Evolutionary conservation across 2,888 invertebrate genomes (phyloP).

Genomic region (Drosophila suboccidentalis): DNA sequence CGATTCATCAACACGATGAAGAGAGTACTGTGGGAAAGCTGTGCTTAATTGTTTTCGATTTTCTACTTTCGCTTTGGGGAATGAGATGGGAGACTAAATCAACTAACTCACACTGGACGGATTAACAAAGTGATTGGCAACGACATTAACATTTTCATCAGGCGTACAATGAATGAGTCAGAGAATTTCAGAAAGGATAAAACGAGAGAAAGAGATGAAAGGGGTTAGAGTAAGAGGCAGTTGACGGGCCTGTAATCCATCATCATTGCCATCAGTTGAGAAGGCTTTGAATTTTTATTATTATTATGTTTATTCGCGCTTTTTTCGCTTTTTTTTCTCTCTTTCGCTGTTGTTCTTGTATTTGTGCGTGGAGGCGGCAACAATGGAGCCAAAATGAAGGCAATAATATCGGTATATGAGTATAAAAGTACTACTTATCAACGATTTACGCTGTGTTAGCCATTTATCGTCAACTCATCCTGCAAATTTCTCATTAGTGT

Average conservation of each 20-base stretch:
- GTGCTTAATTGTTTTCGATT: constrained; percentile 79
- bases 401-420: constrained; percentile 12
- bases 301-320: constrained; percentile 67
- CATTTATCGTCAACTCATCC: constrained; percentile 74
- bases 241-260: constrained; percentile 72
- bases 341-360: neutral
- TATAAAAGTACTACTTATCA: constrained; percentile 41
- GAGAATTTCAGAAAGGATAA: constrained; percentile 12
- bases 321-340: too few species aligned
- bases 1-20: constrained; percentile 52
- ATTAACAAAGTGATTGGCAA: constrained; percentile 81
- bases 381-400: constrained; percentile 38
- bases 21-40: constrained; percentile 41
- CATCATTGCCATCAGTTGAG: constrained; percentile 61
- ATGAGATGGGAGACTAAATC: constrained; percentile 51
- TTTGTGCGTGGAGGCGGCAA: constrained; percentile 22
- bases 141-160: constrained; percentile 82
- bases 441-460: constrained; percentile 60
- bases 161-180: constrained; percentile 61
- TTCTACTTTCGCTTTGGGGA: constrained; percentile 41
- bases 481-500: constrained; percentile 76
- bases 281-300: constrained; percentile 79
- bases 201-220: neutral
- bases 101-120: constrained; percentile 64
- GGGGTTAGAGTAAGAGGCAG: constrained; percentile 2